A percentile compares a stretch with the other conserved stretches of the same genome.
Evolutionary conservation across 2,888 invertebrate species (phyloP).

Genomic region (Podabrus alpinus): DNA sequence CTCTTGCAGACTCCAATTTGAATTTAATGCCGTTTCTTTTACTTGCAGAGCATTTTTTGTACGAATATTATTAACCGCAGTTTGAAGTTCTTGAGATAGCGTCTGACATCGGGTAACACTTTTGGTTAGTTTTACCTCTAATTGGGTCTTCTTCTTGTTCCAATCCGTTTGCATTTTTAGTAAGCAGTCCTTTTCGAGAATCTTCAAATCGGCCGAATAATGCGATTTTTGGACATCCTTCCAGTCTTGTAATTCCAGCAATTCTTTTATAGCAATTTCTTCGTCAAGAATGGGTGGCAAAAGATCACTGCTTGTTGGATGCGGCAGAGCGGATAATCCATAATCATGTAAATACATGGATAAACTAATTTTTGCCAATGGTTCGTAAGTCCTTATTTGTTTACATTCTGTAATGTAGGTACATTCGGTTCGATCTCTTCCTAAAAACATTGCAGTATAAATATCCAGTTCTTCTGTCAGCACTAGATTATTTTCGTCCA

Average conservation of each 20-base stretch:
- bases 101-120: slow-evolving; percentile 66
- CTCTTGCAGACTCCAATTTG: slow-evolving; percentile 36
- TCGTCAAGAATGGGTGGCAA: slow-evolving; percentile 49
- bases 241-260: slow-evolving; percentile 75
- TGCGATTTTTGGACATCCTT: slow-evolving; percentile 69
- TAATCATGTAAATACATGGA: slow-evolving; percentile 36
- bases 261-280: slow-evolving; percentile 59
- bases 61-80: slow-evolving; percentile 56
- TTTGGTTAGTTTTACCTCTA: slow-evolving; percentile 62
- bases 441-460: slow-evolving; percentile 33
- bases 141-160: slow-evolving; percentile 51
- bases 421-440: slow-evolving; percentile 16
- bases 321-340: slow-evolving; percentile 23
- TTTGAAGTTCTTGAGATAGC: slow-evolving; percentile 63
- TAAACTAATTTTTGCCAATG: slow-evolving; percentile 42
- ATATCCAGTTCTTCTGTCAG: slow-evolving; percentile 41
- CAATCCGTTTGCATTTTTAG: slow-evolving; percentile 30
- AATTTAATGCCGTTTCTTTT: slow-evolving; percentile 24
- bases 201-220: slow-evolving; percentile 63
- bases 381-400: slow-evolving; percentile 34
- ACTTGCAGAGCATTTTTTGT: slow-evolving; percentile 35
- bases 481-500: slow-evolving; percentile 40
- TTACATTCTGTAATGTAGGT: slow-evolving; percentile 38
- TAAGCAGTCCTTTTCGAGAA: slow-evolving; percentile 35
- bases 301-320: slow-evolving; percentile 30